Percentiles rank a stretch among this genome's conserved stretches.
Conservation (phyloP, 1,140 invertebrate species). For the Linepithema humile region DNA sequence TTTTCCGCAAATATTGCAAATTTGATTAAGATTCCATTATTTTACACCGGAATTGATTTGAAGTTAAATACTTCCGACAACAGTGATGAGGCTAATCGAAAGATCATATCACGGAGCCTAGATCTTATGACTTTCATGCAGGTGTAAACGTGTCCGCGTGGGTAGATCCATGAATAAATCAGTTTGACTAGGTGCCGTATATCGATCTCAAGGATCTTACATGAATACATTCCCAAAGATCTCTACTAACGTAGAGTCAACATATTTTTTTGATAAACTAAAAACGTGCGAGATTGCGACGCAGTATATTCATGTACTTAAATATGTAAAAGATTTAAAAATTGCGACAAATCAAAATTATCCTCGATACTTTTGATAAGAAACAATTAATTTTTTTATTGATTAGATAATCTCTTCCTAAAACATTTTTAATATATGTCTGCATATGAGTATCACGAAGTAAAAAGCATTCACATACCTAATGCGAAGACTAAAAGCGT, state of each 20-base stretch:
- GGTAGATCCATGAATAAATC: slow-evolving; percentile 74
- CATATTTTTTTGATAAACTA: neutral
- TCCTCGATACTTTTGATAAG: neutral
- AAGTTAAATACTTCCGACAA: slow-evolving; percentile 17
- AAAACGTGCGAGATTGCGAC: neutral
- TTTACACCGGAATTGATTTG: neutral
- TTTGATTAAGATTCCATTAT: neutral
- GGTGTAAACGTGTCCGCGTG: slow-evolving; percentile 66
- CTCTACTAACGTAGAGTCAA: neutral
- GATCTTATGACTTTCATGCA: slow-evolving; percentile 66
- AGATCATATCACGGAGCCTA: slow-evolving; percentile 51
- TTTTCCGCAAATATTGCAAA: neutral
- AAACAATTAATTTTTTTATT: neutral
- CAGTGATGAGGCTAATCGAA: slow-evolving; percentile 46
- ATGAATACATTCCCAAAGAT: neutral
- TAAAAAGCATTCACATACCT: neutral
- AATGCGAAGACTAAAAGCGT: neutral
- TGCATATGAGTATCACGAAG: neutral
- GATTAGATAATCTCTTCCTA: neutral
- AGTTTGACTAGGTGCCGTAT: slow-evolving; percentile 49
- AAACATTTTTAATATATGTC: neutral
- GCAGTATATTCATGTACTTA: neutral
- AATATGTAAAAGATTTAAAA: neutral
- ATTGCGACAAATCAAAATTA: neutral
- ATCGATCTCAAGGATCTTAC: slow-evolving; percentile 53